A percentile compares a stretch with the other conserved stretches of the same genome.
Conservation (phyloP, 2,113 vertebrate genomes). For the Zosterops japonicus region DNA sequence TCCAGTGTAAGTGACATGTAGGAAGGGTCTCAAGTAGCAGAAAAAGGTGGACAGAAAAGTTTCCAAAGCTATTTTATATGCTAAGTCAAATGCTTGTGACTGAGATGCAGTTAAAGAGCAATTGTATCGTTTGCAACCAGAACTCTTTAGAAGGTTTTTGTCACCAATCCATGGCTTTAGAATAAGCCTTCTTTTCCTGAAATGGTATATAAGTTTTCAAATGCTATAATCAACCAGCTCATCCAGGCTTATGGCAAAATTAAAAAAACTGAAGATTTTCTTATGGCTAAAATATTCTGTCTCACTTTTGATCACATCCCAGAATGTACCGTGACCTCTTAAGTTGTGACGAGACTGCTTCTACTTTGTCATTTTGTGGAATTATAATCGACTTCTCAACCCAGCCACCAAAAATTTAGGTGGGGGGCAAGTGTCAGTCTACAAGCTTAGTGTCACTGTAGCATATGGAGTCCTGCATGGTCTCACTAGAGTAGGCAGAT, state of each 20-base stretch:
- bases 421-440: constrained; percentile 7
- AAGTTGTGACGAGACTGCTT: constrained; percentile 43
- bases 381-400: constrained; percentile 25
- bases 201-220: constrained; percentile 51
- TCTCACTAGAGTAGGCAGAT: constrained; percentile 8
- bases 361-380: constrained; percentile 30
- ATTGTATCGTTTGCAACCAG: background rate
- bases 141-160: constrained; percentile 19
- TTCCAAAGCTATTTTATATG: background rate
- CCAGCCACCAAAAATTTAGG: constrained; percentile 47
- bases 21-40: background rate
- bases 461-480: constrained; percentile 1
- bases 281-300: constrained; percentile 53
- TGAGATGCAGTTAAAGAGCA: background rate
- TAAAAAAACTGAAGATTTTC: constrained; percentile 51
- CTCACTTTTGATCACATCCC: constrained; percentile 51
- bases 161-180: constrained; percentile 7
- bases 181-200: constrained; percentile 38
- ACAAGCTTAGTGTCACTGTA: background rate
- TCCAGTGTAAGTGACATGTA: background rate
- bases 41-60: background rate
- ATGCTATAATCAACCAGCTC: constrained; percentile 50
- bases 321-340: constrained; percentile 33
- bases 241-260: constrained; percentile 32
- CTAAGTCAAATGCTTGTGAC: background rate